Evolutionary conservation across 2,797 vertebrate species (phyloP).

Genomic region (Choloepus didactylus): DNA sequence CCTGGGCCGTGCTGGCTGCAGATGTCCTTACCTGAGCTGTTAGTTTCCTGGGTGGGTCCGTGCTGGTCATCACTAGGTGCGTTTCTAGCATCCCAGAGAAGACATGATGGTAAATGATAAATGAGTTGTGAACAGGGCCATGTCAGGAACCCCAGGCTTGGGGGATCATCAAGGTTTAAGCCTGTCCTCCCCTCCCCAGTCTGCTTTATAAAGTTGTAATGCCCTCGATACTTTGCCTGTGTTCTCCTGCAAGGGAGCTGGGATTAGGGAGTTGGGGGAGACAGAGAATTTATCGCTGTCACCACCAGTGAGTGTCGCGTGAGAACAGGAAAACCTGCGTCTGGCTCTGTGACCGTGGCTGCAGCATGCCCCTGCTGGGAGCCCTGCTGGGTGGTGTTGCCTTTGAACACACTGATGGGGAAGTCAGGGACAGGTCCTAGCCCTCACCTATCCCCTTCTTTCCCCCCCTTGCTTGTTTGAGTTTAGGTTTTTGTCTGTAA

Average conservation of each 20-base stretch:
- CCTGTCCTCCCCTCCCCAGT: no score
- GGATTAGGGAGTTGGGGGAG: background rate
- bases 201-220: no score
- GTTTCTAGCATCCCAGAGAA: background rate
- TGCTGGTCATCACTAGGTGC: background rate
- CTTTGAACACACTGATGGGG: no score
- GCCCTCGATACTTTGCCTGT: background rate
- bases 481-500: no score
- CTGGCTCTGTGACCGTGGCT: background rate
- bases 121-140: background rate
- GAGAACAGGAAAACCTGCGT: fast-evolving
- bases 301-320: background rate
- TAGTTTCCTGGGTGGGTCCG: background rate
- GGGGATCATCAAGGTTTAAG: background rate
- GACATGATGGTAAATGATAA: background rate
- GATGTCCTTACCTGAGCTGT: background rate
- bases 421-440: no score
- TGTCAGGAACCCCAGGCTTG: background rate
- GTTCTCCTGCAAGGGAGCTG: background rate
- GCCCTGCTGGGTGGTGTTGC: fast-evolving
- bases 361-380: background rate
- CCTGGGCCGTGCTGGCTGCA: background rate
- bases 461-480: no score
- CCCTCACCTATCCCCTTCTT: no score
- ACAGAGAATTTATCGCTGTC: no score